A percentile compares a stretch with the other conserved stretches of the same genome.
Conservation (phyloP, 2,888 invertebrate genomes). For the Eupelmus urozonus region DNA sequence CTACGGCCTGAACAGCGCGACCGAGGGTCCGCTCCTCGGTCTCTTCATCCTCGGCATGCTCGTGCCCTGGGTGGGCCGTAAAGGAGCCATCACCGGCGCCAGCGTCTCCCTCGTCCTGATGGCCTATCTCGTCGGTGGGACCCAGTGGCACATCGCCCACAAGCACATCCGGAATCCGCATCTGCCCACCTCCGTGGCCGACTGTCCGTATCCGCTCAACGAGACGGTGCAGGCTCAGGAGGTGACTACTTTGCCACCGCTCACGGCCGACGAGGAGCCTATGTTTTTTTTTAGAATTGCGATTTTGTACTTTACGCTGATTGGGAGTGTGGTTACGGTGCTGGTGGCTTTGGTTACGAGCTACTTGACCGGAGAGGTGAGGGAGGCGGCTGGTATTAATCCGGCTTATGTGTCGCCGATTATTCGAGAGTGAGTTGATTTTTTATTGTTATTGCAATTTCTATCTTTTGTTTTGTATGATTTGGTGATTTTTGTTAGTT, state of each 20-base stretch:
- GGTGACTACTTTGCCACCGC: neutral
- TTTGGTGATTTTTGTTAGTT: neutral
- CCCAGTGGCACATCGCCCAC: constrained; percentile 66
- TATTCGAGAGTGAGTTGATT: constrained; percentile 76
- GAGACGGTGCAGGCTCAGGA: constrained; percentile 55
- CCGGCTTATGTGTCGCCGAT: constrained; percentile 81
- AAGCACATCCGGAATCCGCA: constrained; percentile 61
- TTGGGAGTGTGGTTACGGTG: constrained; percentile 80
- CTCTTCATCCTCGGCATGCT: constrained; percentile 85
- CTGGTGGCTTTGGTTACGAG: constrained; percentile 82
- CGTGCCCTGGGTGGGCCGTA: constrained; percentile 80
- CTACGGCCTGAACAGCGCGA: constrained; percentile 82
- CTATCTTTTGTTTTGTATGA: no score
- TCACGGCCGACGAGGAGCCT: constrained; percentile 67
- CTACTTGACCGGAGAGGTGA: constrained; percentile 80
- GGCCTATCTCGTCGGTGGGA: constrained; percentile 68
- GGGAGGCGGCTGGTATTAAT: constrained; percentile 78
- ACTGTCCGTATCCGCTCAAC: constrained; percentile 65
- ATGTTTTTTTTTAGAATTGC: constrained; percentile 81
- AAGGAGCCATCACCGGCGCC: constrained; percentile 81
- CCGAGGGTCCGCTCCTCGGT: constrained; percentile 84
- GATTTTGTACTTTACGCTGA: constrained; percentile 84
- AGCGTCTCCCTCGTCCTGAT: constrained; percentile 66
- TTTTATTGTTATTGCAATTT: neutral
- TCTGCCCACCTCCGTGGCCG: constrained; percentile 64